phyloP scores from a whole-genome alignment of 2,797 vertebrate genomes.

The Vespertilio murinus region DNA sequence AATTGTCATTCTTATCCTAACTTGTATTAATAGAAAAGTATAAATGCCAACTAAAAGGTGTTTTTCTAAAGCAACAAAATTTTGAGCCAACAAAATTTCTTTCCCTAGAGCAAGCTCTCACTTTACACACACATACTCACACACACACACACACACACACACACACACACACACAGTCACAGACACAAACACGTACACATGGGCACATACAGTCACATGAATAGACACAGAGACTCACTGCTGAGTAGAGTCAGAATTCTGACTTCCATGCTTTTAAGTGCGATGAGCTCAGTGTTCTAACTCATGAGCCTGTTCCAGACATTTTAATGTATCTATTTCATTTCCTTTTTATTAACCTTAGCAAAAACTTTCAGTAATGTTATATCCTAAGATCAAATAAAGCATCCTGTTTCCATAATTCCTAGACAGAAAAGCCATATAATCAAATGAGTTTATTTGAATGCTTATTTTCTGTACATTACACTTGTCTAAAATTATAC shows the following conservation, averaged over 20 bases:
- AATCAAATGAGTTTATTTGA: conserved; percentile 66
- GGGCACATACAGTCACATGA: neutral
- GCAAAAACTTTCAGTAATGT: conserved; percentile 72
- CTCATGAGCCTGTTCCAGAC: conserved; percentile 73
- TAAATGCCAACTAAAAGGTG: conserved; percentile 70
- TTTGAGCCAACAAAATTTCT: conserved; percentile 57
- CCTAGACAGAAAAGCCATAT: conserved; percentile 77
- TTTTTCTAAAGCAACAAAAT: conserved; percentile 55
- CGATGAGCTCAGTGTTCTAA: conserved; percentile 77
- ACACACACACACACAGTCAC: conserved; percentile 17
- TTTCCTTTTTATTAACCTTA: conserved; percentile 83
- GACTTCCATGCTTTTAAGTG: conserved; percentile 79
- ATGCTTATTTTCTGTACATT: conserved; percentile 69
- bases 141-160: neutral
- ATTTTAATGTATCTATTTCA: conserved; percentile 83
- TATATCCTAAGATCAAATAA: conserved; percentile 72
- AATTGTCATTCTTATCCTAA: conserved; percentile 16
- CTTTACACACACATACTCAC: neutral
- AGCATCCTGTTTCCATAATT: conserved; percentile 79
- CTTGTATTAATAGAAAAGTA: conserved; percentile 48
- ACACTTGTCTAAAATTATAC: conserved; percentile 63
- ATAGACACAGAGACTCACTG: conserved; percentile 1
- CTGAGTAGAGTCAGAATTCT: conserved; percentile 80
- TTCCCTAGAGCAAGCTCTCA: conserved; percentile 61
- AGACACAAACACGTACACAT: neutral